Evolutionary conservation across 2,113 vertebrate species (phyloP), one percentile per base, ranked within the genome.

Genomic region (Hippocampus mohnikei): DNA sequence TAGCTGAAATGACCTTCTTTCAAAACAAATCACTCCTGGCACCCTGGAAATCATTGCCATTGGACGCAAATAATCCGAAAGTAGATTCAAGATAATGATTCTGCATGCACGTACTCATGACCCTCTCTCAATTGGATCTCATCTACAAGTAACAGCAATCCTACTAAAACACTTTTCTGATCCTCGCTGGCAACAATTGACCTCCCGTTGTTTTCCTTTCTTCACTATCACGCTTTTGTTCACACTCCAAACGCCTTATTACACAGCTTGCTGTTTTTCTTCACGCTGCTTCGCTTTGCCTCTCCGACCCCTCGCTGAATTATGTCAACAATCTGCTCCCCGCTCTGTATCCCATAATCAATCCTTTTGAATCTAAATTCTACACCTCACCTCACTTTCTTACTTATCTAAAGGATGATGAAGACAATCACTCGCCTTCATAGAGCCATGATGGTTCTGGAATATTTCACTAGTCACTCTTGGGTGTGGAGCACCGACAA

Each of bases 401-500:
- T 6, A 0, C 41, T 13, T 40, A 8, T 40, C 5, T 41, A 97
- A 37, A 98, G 97, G 93, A 99, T 99, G 97, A 99, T 99, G 97
- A 98, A 96, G 93, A 94, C 96, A 42, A 98, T 99, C 89, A 95
- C 93, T 63, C 95, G 97, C 77, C 95, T 99, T 81, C 96, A 99
- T 87, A 98, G 91, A 90, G 93, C 95, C 90, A 94, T 98, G 97
- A 81, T 98, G 92, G 92, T 98, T 3, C 85, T 99, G 87, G 97
- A 99, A 81, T 99, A 98, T 83, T 99, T 99, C 83, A 98, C 97
- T 86, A 98, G 94, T 89, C 94, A 98, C 88, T 98, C 97, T 63
- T 99, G 97, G 97, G 94, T 92, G 78, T 99, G 97, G 97, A 97
- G 89, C 92, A 98, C 93, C 0, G 96, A 98, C 86, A 99, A 99